phyloP scores from a whole-genome alignment of 30 jellyfish, hydroid and myxozoan species.

The Cassiopea xamachana region DNA sequence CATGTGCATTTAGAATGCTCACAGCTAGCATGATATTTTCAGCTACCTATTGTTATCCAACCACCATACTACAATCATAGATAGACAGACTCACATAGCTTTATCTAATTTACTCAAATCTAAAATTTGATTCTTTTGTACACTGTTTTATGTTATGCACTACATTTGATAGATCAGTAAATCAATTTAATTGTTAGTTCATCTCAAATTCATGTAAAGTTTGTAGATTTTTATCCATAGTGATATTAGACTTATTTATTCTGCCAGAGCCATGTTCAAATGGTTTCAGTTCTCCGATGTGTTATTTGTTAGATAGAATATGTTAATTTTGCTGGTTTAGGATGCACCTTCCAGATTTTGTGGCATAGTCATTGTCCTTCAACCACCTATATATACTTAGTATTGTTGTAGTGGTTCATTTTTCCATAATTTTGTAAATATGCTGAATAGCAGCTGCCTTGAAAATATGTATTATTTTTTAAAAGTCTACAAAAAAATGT shows the following conservation, averaged over 20 bases:
- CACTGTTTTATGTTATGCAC: not conserved
- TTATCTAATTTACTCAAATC: not conserved
- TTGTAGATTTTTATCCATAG: conserved; percentile 34
- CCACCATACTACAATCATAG: too few species aligned
- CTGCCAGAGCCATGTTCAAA: conserved; percentile 48
- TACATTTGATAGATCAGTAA: not conserved
- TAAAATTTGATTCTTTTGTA: not conserved
- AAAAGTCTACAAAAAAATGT: conserved; percentile 65
- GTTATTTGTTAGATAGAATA: conserved; percentile 4
- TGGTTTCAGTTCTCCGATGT: conserved; percentile 24
- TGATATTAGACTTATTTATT: conserved; percentile 34
- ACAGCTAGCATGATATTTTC: too few species aligned
- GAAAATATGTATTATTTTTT: conserved; percentile 48
- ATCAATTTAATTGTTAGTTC: conserved; percentile 13
- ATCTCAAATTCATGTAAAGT: conserved; percentile 38
- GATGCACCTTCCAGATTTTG: conserved; percentile 15
- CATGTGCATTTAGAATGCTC: too few species aligned
- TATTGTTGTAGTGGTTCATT: not conserved
- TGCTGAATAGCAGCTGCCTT: conserved; percentile 28
- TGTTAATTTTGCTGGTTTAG: conserved; percentile 44
- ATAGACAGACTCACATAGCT: too few species aligned
- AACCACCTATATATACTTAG: not conserved
- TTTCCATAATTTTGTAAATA: conserved; percentile 25
- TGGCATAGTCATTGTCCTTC: not conserved
- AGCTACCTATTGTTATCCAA: too few species aligned